Percentiles rank a stretch among this genome's conserved stretches.
These are phyloP conservation scores for Leptoteleia sp. DNA, from an alignment of 1,140 invertebrate genomes.

Conservation along the genomic window DNA sequence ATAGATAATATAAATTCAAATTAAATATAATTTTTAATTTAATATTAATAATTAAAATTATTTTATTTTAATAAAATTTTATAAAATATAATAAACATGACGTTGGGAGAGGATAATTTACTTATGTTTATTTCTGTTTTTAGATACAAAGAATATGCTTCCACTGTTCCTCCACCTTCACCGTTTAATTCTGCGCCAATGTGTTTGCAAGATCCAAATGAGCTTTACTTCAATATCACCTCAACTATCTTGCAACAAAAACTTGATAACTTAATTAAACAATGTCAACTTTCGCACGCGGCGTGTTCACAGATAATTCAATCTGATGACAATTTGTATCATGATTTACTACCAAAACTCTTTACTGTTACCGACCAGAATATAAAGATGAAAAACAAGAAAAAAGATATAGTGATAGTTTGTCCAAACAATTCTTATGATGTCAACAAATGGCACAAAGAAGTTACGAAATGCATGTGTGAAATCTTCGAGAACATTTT, in stretches of 20 bases:
- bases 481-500: slow-evolving; percentile 72
- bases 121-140: too few species aligned
- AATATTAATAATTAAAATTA: too few species aligned
- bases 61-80: too few species aligned
- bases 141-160: slow-evolving; percentile 79
- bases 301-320: slow-evolving; percentile 51
- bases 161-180: slow-evolving; percentile 66
- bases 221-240: slow-evolving; percentile 82
- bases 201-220: slow-evolving; percentile 85
- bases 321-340: slow-evolving; percentile 46
- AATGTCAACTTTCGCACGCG: slow-evolving; percentile 58
- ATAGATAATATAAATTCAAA: too few species aligned
- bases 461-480: slow-evolving; percentile 63
- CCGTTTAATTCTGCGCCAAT: slow-evolving; percentile 74
- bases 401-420: neutral
- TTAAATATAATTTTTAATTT: too few species aligned
- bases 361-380: slow-evolving; percentile 36
- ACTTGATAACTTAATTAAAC: slow-evolving; percentile 64
- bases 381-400: neutral
- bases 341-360: slow-evolving; percentile 60
- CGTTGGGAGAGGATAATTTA: too few species aligned
- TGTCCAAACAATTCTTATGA: slow-evolving; percentile 4
- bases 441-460: slow-evolving; percentile 60
- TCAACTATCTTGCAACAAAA: slow-evolving; percentile 63
- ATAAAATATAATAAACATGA: too few species aligned